These are phyloP conservation scores for Cordilura impudica DNA, from an alignment of 2,888 invertebrate species.

Conservation along the genomic window DNA sequence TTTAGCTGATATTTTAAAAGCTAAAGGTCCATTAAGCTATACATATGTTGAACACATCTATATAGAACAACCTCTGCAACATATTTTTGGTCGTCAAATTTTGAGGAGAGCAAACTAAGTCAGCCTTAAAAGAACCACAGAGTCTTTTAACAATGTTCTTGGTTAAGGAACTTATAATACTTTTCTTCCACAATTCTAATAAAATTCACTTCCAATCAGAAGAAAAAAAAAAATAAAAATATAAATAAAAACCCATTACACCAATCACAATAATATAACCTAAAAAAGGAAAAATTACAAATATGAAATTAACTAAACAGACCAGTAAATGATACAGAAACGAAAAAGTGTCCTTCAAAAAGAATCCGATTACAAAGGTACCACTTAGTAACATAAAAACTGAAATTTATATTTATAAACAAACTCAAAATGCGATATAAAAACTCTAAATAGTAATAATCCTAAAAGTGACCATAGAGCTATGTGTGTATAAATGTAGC, in stretches of 20 bases:
- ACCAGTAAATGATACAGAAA: background rate
- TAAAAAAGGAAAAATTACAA: background rate
- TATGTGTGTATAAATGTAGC: constrained; percentile 44
- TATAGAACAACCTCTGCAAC: no score
- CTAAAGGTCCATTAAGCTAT: no score
- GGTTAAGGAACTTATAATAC: no score
- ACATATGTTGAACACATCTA: no score
- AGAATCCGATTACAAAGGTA: background rate
- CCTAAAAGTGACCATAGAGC: constrained; percentile 58
- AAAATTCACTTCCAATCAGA: background rate
- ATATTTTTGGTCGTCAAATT: no score
- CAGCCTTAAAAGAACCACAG: no score
- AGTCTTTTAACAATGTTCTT: no score
- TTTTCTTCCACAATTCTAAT: no score
- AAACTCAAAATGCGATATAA: constrained; percentile 28
- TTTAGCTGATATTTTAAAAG: no score
- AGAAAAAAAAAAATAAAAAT: background rate
- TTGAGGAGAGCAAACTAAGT: no score
- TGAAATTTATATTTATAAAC: constrained; percentile 3
- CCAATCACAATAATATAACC: background rate
- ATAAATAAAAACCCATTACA: background rate
- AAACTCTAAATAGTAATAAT: constrained; percentile 54
- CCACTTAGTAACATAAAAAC: constrained; percentile 15
- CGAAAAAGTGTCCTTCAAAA: background rate
- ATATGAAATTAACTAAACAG: constrained; percentile 39